Conservation (phyloP, 2,797 vertebrate species). For the Cuniculus paca region DNA sequence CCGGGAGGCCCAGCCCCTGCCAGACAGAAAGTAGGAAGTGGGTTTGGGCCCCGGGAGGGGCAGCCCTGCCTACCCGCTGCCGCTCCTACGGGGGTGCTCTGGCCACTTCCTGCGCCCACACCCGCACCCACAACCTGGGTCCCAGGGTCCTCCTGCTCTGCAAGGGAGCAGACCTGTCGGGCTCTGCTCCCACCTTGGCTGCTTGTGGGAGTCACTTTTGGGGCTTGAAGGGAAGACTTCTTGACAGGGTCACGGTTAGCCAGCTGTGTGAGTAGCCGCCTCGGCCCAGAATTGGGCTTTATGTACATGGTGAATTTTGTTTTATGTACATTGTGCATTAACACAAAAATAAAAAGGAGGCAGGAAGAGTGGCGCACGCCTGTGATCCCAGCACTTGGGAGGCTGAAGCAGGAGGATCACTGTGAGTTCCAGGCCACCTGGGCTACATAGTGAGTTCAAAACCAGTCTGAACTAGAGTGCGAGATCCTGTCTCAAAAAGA, state of each 20-base stretch:
- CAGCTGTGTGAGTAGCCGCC: neutral
- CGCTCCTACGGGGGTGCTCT: slow-evolving; percentile 50
- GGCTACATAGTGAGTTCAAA: neutral
- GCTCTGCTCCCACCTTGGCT: neutral
- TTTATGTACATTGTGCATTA: neutral
- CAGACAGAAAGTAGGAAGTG: slow-evolving; percentile 76
- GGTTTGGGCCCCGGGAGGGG: slow-evolving; percentile 65
- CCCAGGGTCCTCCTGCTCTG: neutral
- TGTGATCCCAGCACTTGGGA: neutral
- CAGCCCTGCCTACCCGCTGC: neutral
- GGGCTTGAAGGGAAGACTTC: neutral
- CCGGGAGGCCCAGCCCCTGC: slow-evolving; percentile 9
- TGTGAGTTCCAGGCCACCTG: neutral
- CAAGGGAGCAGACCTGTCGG: neutral
- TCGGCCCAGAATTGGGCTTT: neutral
- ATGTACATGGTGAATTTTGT: neutral
- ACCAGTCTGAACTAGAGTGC: neutral
- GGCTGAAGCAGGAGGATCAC: neutral
- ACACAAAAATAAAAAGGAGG: neutral
- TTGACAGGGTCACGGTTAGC: too few relatives aligned
- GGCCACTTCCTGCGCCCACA: slow-evolving; percentile 66
- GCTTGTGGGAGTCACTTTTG: neutral
- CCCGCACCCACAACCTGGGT: neutral
- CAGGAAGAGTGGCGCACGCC: neutral
- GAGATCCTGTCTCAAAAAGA: neutral